Evolutionary conservation across 2,113 vertebrate species (phyloP).

Genomic region (Macaca fascicularis): T2T-MFA8v1.1 NC_088381.1:79255001-79255500

Average conservation of each 20-base stretch:
- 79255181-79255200: too few species aligned
- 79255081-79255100: too few species aligned
- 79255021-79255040: too few species aligned
- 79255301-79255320: not conserved
- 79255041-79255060: too few species aligned
- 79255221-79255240: not conserved
- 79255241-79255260: not conserved
- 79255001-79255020: too few species aligned
- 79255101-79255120: too few species aligned
- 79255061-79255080: too few species aligned
- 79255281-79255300: not conserved
- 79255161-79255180: too few species aligned
- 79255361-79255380: not conserved
- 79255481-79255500: not conserved
- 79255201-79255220: not conserved
- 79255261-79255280: not conserved
- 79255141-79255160: too few species aligned
- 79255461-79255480: not conserved
- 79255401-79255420: not conserved
- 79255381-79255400: not conserved
- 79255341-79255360: not conserved
- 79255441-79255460: not conserved
- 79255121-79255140: too few species aligned
- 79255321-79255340: not conserved
- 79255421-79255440: not conserved